Evolutionary conservation across 2,113 vertebrate genomes (phyloP), one percentile per base, ranked within the genome.

Genomic region (Eira barbara): DNA sequence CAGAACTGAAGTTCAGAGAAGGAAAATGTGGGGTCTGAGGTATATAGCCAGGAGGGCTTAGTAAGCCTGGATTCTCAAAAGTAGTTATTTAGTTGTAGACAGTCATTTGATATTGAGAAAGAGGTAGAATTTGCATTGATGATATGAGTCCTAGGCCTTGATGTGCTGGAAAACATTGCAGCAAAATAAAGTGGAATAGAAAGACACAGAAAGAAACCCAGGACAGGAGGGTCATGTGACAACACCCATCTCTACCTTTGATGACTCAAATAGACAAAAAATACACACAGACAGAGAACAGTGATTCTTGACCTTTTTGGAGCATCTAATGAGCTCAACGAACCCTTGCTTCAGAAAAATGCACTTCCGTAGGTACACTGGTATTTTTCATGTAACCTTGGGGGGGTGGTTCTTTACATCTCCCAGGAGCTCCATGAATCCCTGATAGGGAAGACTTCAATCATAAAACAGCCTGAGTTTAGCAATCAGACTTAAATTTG

Each of bases 91-190:
- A 74, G 34, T 39, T 57, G 17, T 18, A 27, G 36, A 67, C 31
- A 57, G n/a, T 57, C 36, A 93, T 47, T 57, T 89, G 55, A 12
- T 67, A 23, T 74, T 76, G 36, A 89, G 55, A 78, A 84, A 15
- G 71, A 78, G 55, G 57, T 57, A 49, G 25, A 8, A 12, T 49
- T 59, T 96, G 79, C 20, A 49, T 2, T 36, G 31, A 88, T 47
- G n/a, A 42, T 45, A n/a, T 55, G 57, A 83, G 39, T 67, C n/a
- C n/a, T 34, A 14, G 42, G 27, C 23, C 36, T 65, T 21, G 39
- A 76, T 39, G 39, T 93, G 36, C 79, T 21, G 18, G 71, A 49
- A 89, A 83, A 69, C 45, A 59, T 20, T 65, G 7, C 45, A 84
- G 49, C 1, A 57, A 82, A 88, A 57, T 12, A 63, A 71, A 83